Conservation (phyloP, 2,113 vertebrate genomes). For the Caloenas nicobarica region DNA sequence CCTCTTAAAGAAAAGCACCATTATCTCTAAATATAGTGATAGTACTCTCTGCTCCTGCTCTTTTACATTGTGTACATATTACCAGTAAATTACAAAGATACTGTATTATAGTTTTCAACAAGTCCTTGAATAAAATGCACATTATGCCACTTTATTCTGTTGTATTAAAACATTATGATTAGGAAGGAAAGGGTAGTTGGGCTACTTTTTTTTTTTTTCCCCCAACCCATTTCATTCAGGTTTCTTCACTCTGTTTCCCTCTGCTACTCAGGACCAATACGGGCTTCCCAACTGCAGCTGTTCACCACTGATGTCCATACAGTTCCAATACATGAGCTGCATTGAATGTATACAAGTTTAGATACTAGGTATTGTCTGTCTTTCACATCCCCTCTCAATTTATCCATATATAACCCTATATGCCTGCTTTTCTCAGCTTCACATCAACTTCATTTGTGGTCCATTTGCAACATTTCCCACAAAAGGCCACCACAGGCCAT, state of each 20-base stretch:
- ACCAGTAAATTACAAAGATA: slow-evolving; percentile 29
- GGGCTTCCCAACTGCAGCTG: not conserved
- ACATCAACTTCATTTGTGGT: not conserved
- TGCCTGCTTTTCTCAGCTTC: not conserved
- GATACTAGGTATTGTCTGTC: not conserved
- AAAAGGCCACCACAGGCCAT: not conserved
- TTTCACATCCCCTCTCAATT: not conserved
- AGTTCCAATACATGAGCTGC: not conserved
- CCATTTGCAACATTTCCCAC: not conserved
- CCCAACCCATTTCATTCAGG: slow-evolving; percentile 5
- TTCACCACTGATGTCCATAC: not conserved
- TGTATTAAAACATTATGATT: slow-evolving; percentile 74
- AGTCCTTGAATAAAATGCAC: slow-evolving; percentile 35
- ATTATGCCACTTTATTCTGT: slow-evolving; percentile 42
- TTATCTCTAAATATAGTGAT: slow-evolving; percentile 74
- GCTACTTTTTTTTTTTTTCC: not conserved
- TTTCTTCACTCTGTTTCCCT: not conserved
- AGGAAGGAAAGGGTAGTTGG: slow-evolving; percentile 46
- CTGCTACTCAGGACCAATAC: not conserved
- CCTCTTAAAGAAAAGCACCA: slow-evolving; percentile 73
- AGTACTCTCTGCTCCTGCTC: slow-evolving; percentile 21
- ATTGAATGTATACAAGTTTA: not conserved
- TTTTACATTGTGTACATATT: slow-evolving; percentile 52
- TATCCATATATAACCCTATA: not conserved
- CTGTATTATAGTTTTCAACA: slow-evolving; percentile 22